phyloP scores from a whole-genome alignment of 2,888 invertebrate species.

The Abrostola tripartita region DNA sequence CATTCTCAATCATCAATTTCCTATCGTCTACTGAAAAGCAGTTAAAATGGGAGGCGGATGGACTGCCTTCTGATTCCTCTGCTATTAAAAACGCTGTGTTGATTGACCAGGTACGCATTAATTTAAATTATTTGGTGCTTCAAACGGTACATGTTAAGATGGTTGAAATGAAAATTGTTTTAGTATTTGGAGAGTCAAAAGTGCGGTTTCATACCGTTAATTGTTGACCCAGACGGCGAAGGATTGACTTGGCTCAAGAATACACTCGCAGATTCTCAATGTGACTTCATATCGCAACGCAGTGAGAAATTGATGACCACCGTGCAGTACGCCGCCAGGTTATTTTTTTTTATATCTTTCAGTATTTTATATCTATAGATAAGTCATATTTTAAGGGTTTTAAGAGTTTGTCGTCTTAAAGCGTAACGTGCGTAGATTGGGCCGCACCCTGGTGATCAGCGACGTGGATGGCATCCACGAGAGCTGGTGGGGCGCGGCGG shows the following conservation, averaged over 20 bases:
- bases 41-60: slow-evolving; percentile 95
- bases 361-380: neutral
- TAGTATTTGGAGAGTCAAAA: slow-evolving; percentile 73
- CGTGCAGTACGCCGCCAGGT: slow-evolving; percentile 92
- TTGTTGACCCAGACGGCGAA: slow-evolving; percentile 96
- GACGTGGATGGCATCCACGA: slow-evolving; percentile 85
- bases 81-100: slow-evolving; percentile 95
- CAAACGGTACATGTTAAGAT: too few relatives aligned
- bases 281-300: slow-evolving; percentile 94
- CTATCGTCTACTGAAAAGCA: slow-evolving; percentile 88
- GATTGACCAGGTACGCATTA: slow-evolving; percentile 90
- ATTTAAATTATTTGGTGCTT: neutral
- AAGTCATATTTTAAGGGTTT: neutral
- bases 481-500: slow-evolving; percentile 61
- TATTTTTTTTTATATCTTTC: slow-evolving; percentile 20
- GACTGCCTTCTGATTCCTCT: slow-evolving; percentile 93
- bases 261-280: slow-evolving; percentile 89
- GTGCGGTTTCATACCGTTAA: slow-evolving; percentile 91
- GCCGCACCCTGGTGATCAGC: slow-evolving; percentile 95
- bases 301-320: slow-evolving; percentile 92
- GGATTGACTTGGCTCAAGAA: slow-evolving; percentile 94
- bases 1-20: slow-evolving; percentile 81
- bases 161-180: slow-evolving; percentile 6
- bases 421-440: slow-evolving; percentile 90
- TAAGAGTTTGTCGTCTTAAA: neutral